Conservation (phyloP, 2,888 invertebrate species). For the Hoplodrina ambigua region DNA sequence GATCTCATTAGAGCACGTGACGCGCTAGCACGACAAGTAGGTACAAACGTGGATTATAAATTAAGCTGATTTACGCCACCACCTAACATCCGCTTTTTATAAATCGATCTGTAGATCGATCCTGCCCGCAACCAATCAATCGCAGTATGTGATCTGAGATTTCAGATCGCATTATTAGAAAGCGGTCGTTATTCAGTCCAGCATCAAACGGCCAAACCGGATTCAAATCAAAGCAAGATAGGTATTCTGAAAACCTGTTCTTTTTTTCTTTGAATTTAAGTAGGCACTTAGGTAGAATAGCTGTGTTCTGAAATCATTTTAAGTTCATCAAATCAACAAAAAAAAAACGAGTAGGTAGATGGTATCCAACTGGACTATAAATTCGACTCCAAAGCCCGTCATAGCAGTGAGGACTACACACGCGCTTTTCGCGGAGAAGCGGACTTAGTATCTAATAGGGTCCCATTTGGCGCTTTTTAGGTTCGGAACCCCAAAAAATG, state of each 20-base stretch:
- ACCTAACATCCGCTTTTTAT: neutral
- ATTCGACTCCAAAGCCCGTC: neutral
- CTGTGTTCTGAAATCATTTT: no score
- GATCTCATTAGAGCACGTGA: conserved; percentile 39
- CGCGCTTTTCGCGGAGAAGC: no score
- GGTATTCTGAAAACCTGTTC: neutral
- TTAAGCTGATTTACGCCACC: neutral
- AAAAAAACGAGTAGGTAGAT: no score
- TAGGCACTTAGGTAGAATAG: no score
- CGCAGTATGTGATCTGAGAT: neutral
- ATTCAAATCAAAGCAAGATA: neutral
- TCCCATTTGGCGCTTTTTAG: no score
- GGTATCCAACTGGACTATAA: neutral
- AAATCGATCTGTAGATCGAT: neutral
- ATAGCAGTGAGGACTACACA: neutral
- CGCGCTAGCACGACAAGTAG: neutral
- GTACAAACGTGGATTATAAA: conserved; percentile 8
- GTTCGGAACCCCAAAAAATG: no score
- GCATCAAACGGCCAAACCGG: neutral
- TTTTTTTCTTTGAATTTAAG: no score
- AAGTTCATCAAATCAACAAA: no score
- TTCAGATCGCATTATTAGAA: neutral
- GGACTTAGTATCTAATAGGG: no score
- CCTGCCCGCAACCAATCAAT: neutral
- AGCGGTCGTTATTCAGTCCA: neutral